Percentiles rank a stretch among this genome's conserved stretches.
Evolutionary conservation across 2,888 invertebrate species (phyloP).

Genomic region (Pristionchus arcanus): DNA sequence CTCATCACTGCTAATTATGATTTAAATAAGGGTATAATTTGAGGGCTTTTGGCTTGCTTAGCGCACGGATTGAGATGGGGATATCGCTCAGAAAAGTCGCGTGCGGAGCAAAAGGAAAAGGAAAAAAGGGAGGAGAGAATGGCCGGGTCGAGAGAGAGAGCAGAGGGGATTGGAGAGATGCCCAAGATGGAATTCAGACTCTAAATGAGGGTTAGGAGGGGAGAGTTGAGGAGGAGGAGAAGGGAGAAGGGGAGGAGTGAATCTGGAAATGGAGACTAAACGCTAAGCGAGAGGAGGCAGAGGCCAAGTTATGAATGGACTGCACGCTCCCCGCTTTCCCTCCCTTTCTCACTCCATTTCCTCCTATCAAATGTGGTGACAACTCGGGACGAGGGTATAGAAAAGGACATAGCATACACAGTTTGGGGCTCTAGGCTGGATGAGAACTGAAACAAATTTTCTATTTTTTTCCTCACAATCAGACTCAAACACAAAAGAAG

Average conservation of each 20-base stretch:
- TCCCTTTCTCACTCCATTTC: not conserved
- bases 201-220: slow-evolving; percentile 47
- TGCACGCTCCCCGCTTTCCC: not conserved
- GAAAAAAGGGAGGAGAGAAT: slow-evolving; percentile 23
- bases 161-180: not conserved
- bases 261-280: slow-evolving; percentile 25
- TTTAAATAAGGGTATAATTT: too few relatives aligned
- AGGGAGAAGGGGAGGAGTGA: not conserved
- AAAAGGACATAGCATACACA: not conserved
- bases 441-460: too few relatives aligned
- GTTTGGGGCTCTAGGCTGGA: too few relatives aligned
- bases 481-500: too few relatives aligned
- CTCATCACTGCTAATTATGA: too few relatives aligned
- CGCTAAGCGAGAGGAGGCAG: not conserved
- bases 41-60: slow-evolving; percentile 21
- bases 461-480: too few relatives aligned
- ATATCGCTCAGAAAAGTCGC: slow-evolving; percentile 17
- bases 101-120: not conserved
- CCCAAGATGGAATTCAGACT: slow-evolving; percentile 45
- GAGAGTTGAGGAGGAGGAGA: not conserved
- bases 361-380: not conserved
- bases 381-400: not conserved
- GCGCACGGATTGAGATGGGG: slow-evolving; percentile 5
- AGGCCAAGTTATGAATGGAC: slow-evolving; percentile 11
- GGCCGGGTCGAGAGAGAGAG: not conserved